Evolutionary conservation across 2,888 invertebrate genomes (phyloP).

Genomic region (Atherix ibis): DNA sequence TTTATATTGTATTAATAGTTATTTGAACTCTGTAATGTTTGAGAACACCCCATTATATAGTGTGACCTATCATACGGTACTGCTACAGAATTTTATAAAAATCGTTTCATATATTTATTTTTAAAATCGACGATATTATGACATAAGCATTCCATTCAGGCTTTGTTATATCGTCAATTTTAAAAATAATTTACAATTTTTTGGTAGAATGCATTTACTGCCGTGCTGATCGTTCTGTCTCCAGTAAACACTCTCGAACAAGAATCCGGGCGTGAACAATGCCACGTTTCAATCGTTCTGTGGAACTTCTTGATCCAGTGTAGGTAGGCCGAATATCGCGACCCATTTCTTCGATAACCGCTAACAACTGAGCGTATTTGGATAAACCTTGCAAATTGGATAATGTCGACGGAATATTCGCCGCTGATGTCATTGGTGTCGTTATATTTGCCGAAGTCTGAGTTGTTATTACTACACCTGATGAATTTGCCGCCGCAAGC

Average conservation of each 20-base stretch:
- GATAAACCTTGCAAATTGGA: conserved; percentile 62
- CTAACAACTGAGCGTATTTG: conserved; percentile 84
- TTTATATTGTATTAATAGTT: no score
- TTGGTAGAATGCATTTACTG: not conserved
- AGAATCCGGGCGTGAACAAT: conserved; percentile 96
- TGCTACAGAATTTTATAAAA: no score
- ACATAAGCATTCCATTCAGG: no score
- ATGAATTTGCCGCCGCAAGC: conserved; percentile 8
- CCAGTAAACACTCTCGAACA: conserved; percentile 1
- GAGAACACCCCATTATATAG: no score
- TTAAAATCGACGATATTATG: no score
- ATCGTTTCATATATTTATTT: no score
- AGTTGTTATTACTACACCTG: conserved; percentile 21
- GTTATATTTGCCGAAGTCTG: conserved; percentile 29
- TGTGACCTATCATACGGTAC: no score
- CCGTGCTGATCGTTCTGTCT: not conserved
- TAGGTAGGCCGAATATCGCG: conserved; percentile 94
- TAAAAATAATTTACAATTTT: no score
- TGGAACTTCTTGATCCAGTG: conserved; percentile 90
- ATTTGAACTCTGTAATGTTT: no score
- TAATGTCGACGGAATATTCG: conserved; percentile 24
- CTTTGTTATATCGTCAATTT: no score
- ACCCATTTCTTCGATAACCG: conserved; percentile 93
- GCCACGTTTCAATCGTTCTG: conserved; percentile 85
- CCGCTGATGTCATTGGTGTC: conserved; percentile 24